phyloP scores from a whole-genome alignment of 2,888 invertebrate species.

The Drosophila fulvimacula region DNA sequence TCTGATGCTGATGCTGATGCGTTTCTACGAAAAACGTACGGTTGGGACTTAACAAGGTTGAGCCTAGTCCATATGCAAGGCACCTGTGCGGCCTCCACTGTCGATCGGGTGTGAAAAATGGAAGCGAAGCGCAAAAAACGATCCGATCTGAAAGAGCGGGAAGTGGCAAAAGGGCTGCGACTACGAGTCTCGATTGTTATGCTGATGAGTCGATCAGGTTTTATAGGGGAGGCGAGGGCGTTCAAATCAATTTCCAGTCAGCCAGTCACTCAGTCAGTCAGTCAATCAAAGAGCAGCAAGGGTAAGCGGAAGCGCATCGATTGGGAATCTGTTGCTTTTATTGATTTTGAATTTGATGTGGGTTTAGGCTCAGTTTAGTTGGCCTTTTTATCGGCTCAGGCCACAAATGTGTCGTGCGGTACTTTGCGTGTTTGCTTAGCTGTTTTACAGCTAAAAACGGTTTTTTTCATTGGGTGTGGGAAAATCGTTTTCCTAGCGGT shows the following conservation, averaged over 20 bases:
- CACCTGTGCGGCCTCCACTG: conserved; percentile 48
- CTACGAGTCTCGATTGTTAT: conserved; percentile 54
- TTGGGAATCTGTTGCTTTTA: conserved; percentile 64
- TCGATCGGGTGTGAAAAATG: conserved; percentile 59
- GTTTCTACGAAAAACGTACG: conserved; percentile 68
- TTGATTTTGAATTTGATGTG: conserved; percentile 55
- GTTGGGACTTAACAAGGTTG: conserved; percentile 23
- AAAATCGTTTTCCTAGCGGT: conserved; percentile 33
- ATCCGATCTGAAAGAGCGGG: conserved; percentile 31
- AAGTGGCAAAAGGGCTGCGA: conserved; percentile 59
- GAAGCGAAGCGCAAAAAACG: conserved; percentile 40
- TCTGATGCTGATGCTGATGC: conserved; percentile 53
- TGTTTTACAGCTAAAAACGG: conserved; percentile 43
- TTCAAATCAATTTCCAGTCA: conserved; percentile 69
- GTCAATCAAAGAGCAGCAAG: conserved; percentile 6
- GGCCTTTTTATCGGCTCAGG: conserved; percentile 26
- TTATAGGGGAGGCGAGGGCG: conserved; percentile 36
- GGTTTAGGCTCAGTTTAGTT: conserved; percentile 46
- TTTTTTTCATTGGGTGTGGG: conserved; percentile 41
- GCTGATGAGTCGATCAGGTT: conserved; percentile 61
- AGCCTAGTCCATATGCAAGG: conserved; percentile 39
- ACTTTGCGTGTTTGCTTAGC: conserved; percentile 58
- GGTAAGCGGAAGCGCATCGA: conserved; percentile 31
- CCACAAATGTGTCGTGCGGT: conserved; percentile 8
- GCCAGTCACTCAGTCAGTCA: conserved; percentile 19